Evolutionary conservation across 1,140 invertebrate genomes (phyloP).

Genomic region (Dreissena polymorpha): DNA sequence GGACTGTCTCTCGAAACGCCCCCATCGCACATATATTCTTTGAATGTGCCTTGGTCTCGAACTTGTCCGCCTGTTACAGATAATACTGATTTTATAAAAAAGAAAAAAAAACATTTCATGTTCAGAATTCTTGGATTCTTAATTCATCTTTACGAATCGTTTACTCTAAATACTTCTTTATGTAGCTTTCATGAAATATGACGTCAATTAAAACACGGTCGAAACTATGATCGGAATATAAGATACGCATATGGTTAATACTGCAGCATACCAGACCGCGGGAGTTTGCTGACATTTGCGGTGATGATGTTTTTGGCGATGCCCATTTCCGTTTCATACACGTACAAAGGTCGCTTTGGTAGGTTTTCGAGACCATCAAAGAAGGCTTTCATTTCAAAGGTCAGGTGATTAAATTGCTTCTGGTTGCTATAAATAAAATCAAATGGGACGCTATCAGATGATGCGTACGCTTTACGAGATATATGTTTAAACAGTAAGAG

Average conservation of each 20-base stretch:
- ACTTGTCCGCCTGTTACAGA: neutral
- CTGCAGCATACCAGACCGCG: neutral
- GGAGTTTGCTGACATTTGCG: constrained; percentile 5
- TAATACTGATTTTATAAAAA: too few species aligned
- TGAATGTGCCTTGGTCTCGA: constrained; percentile 1
- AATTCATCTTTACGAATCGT: too few species aligned
- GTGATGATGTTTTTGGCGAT: neutral
- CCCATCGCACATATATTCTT: constrained; percentile 6
- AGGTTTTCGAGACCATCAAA: constrained; percentile 4
- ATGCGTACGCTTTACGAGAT: too few species aligned
- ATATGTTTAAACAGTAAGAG: too few species aligned
- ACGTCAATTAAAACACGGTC: too few species aligned
- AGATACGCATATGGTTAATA: too few species aligned
- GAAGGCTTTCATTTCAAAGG: constrained; percentile 2
- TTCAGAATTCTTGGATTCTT: too few species aligned
- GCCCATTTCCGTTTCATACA: constrained; percentile 22
- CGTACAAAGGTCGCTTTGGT: constrained; percentile 18
- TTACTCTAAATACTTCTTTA: too few species aligned
- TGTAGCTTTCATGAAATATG: too few species aligned
- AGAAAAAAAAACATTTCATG: too few species aligned
- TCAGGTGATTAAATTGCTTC: constrained; percentile 20
- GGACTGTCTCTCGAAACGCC: constrained; percentile 8
- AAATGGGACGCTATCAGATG: too few species aligned
- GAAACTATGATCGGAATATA: too few species aligned
- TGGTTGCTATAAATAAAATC: constrained; percentile 28